phyloP scores from a whole-genome alignment of 1,140 invertebrate genomes.

The Drosophila willistoni region DNA sequence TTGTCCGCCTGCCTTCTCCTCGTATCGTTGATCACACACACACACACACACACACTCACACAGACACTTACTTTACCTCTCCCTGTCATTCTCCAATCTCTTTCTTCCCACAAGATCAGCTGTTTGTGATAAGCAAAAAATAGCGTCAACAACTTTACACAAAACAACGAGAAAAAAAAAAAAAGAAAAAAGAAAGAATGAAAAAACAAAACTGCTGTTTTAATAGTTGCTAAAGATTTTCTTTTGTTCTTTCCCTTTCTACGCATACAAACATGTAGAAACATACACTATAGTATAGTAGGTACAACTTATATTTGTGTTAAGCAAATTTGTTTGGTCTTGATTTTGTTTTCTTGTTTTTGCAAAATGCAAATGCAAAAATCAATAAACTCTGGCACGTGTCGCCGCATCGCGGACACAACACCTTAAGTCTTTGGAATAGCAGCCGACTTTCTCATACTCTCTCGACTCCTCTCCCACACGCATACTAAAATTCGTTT shows the following conservation, averaged over 20 bases:
- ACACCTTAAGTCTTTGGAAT: background rate
- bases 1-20: too few relatives aligned
- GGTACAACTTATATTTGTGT: conserved; percentile 55
- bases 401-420: background rate
- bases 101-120: conserved; percentile 50
- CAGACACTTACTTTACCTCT: background rate
- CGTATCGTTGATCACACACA: too few relatives aligned
- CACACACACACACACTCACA: too few relatives aligned
- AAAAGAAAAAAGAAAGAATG: too few relatives aligned
- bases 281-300: background rate
- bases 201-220: conserved; percentile 35
- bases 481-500: background rate
- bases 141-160: conserved; percentile 35
- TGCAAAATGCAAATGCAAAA: conserved; percentile 20
- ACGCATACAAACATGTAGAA: too few relatives aligned
- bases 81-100: too few relatives aligned
- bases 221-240: conserved; percentile 45
- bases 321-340: conserved; percentile 72
- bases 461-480: background rate
- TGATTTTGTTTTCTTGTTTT: conserved; percentile 65
- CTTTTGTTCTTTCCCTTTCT: conserved; percentile 17
- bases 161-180: conserved; percentile 4
- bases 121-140: conserved; percentile 42
- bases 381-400: conserved; percentile 20
- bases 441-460: background rate